A percentile compares a stretch with the other conserved stretches of the same genome.
Conservation (phyloP, 1,140 invertebrate species). For the Ips nitidus region DNA sequence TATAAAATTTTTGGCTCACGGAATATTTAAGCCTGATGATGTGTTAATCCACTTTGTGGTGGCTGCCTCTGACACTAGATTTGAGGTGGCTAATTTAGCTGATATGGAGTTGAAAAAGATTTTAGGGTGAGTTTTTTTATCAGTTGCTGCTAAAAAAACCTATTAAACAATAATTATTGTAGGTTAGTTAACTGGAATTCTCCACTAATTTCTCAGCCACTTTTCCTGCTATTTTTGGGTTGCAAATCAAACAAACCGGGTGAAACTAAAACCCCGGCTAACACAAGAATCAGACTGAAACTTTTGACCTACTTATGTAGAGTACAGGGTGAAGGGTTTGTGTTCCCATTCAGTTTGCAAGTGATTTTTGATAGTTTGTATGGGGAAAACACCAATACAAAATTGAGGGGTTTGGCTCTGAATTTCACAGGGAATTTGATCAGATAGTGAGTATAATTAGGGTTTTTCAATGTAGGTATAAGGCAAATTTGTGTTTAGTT, state of each 20-base stretch:
- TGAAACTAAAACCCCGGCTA: constrained; percentile 70
- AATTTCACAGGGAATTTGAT: constrained; percentile 82
- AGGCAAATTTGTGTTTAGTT: constrained; percentile 54
- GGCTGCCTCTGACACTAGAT: constrained; percentile 83
- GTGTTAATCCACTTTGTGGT: constrained; percentile 78
- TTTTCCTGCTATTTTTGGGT: constrained; percentile 80
- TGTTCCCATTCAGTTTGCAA: constrained; percentile 79
- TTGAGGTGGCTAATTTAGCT: constrained; percentile 75
- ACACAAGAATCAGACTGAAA: constrained; percentile 80
- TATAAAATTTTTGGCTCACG: constrained; percentile 77
- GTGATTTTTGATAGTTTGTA: constrained; percentile 87
- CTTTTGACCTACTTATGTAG: constrained; percentile 81
- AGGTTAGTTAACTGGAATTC: constrained; percentile 78
- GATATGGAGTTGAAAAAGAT: constrained; percentile 75
- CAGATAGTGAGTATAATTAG: constrained; percentile 63
- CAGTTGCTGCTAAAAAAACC: neutral
- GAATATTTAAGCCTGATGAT: constrained; percentile 74
- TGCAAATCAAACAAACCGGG: constrained; percentile 64
- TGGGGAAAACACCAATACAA: constrained; percentile 78
- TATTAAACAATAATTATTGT: constrained; percentile 38
- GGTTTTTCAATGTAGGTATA: neutral
- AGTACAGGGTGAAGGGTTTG: constrained; percentile 74
- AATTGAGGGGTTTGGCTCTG: constrained; percentile 77
- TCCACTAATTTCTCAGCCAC: constrained; percentile 64
- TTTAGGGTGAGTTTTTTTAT: constrained; percentile 58